Conservation (phyloP, 2,888 invertebrate species). For the Ommatoiulus sabulosus region DNA sequence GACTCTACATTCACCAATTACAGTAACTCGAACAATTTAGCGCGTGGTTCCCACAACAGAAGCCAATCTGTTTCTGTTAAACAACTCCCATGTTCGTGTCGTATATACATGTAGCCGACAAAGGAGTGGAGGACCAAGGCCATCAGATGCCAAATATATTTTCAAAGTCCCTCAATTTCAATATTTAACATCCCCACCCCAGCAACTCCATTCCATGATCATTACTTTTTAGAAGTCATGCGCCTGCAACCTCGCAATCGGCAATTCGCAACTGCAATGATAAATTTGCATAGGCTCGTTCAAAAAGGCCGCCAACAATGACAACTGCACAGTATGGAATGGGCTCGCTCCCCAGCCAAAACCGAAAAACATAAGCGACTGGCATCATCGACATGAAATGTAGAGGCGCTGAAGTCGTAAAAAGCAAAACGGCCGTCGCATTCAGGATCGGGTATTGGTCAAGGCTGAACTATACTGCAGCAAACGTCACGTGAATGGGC, state of each 20-base stretch:
- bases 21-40: neutral
- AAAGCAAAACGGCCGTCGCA: too few relatives aligned
- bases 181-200: neutral
- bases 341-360: too few relatives aligned
- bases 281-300: neutral
- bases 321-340: neutral
- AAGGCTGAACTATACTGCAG: too few relatives aligned
- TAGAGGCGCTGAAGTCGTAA: too few relatives aligned
- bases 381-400: too few relatives aligned
- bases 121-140: neutral
- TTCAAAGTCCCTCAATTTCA: neutral
- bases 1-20: conserved; percentile 14
- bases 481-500: too few relatives aligned
- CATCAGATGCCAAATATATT: neutral
- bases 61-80: neutral
- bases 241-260: too few relatives aligned
- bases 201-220: neutral
- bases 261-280: neutral
- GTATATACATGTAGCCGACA: too few relatives aligned
- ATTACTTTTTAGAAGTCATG: neutral
- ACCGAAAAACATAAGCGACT: too few relatives aligned
- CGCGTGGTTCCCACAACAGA: neutral
- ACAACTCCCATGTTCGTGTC: neutral
- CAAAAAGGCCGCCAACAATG: neutral
- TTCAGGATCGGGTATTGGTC: too few relatives aligned